phyloP scores from a whole-genome alignment of 2,888 invertebrate genomes.

The Agelastica alni region DNA sequence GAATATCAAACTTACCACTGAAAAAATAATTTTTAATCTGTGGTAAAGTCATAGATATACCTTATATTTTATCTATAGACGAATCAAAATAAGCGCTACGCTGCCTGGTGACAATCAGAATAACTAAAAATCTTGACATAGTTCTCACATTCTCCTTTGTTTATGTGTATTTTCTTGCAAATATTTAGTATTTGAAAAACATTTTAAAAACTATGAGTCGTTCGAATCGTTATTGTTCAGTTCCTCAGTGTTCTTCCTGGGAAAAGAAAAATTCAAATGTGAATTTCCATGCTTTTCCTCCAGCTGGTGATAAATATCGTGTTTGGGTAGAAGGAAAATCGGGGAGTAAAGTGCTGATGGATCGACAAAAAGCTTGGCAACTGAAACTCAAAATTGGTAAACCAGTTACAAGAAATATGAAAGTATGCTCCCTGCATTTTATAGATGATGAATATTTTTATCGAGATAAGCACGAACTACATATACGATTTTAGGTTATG shows the following conservation, averaged over 20 bases:
- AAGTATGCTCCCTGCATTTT: slow-evolving; percentile 2
- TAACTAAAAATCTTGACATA: too few species aligned
- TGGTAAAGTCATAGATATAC: too few species aligned
- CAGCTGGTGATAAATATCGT: neutral
- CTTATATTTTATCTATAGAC: too few species aligned
- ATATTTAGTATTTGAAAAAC: too few species aligned
- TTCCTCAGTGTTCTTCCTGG: slow-evolving; percentile 10
- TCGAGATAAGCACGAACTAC: neutral
- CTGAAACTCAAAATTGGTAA: neutral
- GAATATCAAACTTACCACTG: too few species aligned
- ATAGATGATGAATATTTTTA: neutral
- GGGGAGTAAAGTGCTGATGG: neutral
- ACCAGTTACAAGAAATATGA: neutral
- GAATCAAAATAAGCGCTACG: too few species aligned
- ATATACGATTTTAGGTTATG: slow-evolving; percentile 1
- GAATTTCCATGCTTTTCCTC: slow-evolving; percentile 1
- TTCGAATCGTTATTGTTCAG: too few species aligned
- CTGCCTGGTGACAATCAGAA: too few species aligned
- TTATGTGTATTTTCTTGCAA: too few species aligned
- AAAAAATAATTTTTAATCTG: too few species aligned
- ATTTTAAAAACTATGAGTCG: too few species aligned
- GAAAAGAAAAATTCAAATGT: slow-evolving; percentile 4
- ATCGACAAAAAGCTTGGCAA: neutral
- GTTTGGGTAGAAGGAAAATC: neutral
- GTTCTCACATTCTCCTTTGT: too few species aligned